phyloP scores from a whole-genome alignment of 2,888 invertebrate genomes.

The Volucella inflata region DNA sequence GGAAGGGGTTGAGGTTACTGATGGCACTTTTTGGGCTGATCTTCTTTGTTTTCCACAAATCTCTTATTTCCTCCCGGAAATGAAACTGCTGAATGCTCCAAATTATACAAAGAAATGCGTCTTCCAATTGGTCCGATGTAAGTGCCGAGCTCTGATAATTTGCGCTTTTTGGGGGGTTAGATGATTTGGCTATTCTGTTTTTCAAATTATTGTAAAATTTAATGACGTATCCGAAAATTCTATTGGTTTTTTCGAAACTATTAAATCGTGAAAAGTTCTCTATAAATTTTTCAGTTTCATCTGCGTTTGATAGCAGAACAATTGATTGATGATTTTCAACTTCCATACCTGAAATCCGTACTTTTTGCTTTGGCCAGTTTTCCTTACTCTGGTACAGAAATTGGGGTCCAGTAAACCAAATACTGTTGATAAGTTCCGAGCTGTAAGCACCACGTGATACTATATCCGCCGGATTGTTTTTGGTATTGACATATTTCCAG shows the following conservation, averaged over 20 bases:
- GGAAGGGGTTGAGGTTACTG: constrained; percentile 4
- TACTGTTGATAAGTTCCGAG: too few relatives aligned
- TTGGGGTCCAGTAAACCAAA: too few relatives aligned
- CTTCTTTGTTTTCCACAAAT: too few relatives aligned
- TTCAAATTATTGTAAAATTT: background rate
- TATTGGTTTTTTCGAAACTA: background rate
- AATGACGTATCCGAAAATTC: too few relatives aligned
- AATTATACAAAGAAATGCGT: too few relatives aligned
- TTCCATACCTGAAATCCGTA: background rate
- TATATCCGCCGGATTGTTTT: too few relatives aligned
- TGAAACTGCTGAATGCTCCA: too few relatives aligned
- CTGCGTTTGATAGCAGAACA: background rate
- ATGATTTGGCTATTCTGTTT: background rate
- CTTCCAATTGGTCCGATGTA: too few relatives aligned
- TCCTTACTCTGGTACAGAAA: background rate
- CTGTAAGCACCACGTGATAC: too few relatives aligned
- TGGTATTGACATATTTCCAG: too few relatives aligned
- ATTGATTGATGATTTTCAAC: background rate
- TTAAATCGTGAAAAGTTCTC: background rate
- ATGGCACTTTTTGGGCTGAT: constrained; percentile 22
- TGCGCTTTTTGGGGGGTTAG: constrained; percentile 12
- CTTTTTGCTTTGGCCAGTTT: constrained; percentile 16
- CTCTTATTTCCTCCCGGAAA: too few relatives aligned
- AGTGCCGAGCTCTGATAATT: too few relatives aligned
- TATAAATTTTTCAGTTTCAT: background rate